Base-by-base conservation (phyloP, 2,797 vertebrate genomes). In the Triplophysa yarkandensis region DNA sequence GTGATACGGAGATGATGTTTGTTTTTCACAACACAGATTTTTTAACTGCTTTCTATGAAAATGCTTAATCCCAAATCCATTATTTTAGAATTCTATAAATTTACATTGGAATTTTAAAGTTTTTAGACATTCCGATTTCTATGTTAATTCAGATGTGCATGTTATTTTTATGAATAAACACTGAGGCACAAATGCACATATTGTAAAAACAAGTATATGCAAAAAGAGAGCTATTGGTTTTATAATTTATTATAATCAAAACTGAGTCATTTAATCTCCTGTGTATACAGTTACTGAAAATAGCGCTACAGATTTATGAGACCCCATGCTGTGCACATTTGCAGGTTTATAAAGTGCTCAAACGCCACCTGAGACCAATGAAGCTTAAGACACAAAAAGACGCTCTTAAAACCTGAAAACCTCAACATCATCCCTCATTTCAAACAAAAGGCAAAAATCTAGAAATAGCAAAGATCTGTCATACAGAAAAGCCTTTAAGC, bases 181-280 rank as follows among this genome's bases (percentile, higher is more conserved):
- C 28, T 55, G 25, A 9, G n/a, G 16, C 13, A 23, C 52, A 30
- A 55, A 50, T 11, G 16, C 21, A 52, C 13, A 57, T 17, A 30
- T 1, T 57, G 17, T 3, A 30, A 5, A n/a, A n/a, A n/a, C n/a
- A n/a, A n/a, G n/a, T n/a, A n/a, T 8, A 30, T 7, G 13, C 25
- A 55, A 55, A 48, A 19, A 48, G n/a, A 17, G n/a, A n/a, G 23
- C 1, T 58, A 30, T n/a, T 27, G 3, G 10, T 58, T 28, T 58
- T 32, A n/a, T 32, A 27, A 32, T 9, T 17, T n/a, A 4, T 2
- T 52, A 58, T 32, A 11, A 14, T 19, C 7, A 11, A n/a, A 58
- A 11, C 52, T 3, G 57, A 76, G 63, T 76, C 57, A 78, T 69
- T 81, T 81, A 78, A 61, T 81, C 80, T 60, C 61, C 21, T 11